A percentile compares a stretch with the other conserved stretches of the same genome.
These are phyloP conservation scores for Sphaerodactylus townsendi DNA, from an alignment of 2,113 vertebrate genomes.

Conservation along the genomic window DNA sequence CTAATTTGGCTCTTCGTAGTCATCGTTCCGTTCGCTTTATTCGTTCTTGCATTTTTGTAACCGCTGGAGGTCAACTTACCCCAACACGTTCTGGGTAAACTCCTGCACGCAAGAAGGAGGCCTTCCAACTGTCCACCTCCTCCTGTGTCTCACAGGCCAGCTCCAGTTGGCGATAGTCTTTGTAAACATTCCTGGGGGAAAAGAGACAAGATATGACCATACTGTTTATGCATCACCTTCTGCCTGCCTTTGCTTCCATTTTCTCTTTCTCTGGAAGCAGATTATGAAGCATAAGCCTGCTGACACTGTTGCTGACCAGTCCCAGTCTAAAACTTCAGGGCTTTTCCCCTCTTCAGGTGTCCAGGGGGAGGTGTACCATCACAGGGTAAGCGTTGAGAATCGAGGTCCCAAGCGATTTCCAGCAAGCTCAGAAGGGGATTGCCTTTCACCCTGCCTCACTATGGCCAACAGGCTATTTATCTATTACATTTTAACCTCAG, in stretches of 20 bases:
- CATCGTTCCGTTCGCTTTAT: neutral
- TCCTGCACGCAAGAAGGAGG: conserved; percentile 95
- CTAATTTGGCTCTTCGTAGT: neutral
- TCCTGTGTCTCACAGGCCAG: conserved; percentile 99
- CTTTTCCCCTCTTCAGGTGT: too few species aligned
- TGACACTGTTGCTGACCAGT: too few species aligned
- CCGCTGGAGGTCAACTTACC: conserved; percentile 70
- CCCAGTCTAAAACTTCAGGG: too few species aligned
- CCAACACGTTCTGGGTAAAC: conserved; percentile 94
- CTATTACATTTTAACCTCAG: too few species aligned
- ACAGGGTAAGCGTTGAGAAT: too few species aligned
- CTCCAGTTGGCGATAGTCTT: conserved; percentile 98
- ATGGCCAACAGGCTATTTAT: too few species aligned
- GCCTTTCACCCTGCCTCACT: too few species aligned
- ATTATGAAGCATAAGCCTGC: too few species aligned
- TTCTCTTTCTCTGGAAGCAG: too few species aligned
- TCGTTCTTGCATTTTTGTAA: neutral
- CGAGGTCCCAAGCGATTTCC: too few species aligned
- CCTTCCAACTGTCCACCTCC: conserved; percentile 97
- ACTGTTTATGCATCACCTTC: neutral
- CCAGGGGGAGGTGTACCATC: too few species aligned
- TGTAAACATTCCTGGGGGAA: conserved; percentile 91
- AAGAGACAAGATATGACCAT: neutral
- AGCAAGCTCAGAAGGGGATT: too few species aligned
- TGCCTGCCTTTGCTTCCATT: neutral